Base-by-base conservation (phyloP, 2,797 vertebrate species). In the Poliocrania exsul region DNA sequence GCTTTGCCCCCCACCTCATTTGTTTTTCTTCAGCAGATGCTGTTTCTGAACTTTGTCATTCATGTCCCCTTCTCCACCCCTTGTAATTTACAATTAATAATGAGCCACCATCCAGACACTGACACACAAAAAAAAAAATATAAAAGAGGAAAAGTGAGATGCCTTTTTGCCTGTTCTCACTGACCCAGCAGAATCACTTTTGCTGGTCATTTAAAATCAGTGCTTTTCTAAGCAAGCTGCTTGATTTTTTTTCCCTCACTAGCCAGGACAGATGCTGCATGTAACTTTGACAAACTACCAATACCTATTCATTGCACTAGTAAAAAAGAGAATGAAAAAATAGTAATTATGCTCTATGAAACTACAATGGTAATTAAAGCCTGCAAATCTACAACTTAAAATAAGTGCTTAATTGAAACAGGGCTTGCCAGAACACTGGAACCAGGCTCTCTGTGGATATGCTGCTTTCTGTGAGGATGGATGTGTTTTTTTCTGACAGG, bases 21-120 rank as follows among this genome's bases (percentile, higher is more conserved):
- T 96, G 94, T 96, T 97, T 96, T 96, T 81, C 86, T 91, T 96
- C 92, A 79, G 89, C 95, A 96, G 93, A 96, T 97, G 94, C 93
- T 95, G 94, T 81, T 96, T 89, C 95, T 94, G 88, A 97, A 92
- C 93, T 89, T 93, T 94, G 93, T 83, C 94, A 92, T 92, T 95
- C 79, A 51, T 5, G 71, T 78, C 79, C 72, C 38, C 89, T 81
- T 94, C 86, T 75, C 93, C 72, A 67, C 65, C n/a, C 35, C 31
- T 28, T 47, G 57, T 82, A 91, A 95, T 96, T 95, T 95, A 81
- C 86, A 94, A 47, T 84, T 94, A 93, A 93, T 94, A 96, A 95
- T 85, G 90, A 93, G 86, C 28, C 88, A 82, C 81, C 58, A 81
- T 88, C 78, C 86, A 93, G 87, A 88, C 66, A 81, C 31, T 54